Evolutionary conservation across 2,797 vertebrate species (phyloP).

Genomic region (Pseudotriccus pelzelni): DNA sequence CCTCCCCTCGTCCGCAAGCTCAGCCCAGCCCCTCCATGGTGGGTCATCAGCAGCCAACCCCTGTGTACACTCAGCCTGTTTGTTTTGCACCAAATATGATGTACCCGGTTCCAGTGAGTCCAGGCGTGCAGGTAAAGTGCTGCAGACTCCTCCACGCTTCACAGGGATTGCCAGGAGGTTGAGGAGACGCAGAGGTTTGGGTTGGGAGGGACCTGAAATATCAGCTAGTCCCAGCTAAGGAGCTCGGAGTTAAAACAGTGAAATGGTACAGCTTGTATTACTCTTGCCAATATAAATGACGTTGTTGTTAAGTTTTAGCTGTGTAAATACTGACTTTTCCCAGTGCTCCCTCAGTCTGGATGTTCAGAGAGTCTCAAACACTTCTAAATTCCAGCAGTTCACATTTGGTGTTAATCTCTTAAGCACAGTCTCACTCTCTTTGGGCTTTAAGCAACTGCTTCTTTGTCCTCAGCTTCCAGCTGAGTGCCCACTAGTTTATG

Average conservation of each 20-base stretch:
- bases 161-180: neutral
- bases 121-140: slow-evolving; percentile 92
- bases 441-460: neutral
- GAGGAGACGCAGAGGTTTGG: neutral
- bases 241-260: neutral
- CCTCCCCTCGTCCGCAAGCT: slow-evolving; percentile 94
- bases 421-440: neutral
- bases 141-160: neutral
- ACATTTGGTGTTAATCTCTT: neutral
- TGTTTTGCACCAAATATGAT: slow-evolving; percentile 96
- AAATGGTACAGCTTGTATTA: neutral
- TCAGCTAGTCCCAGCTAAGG: neutral
- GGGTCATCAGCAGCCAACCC: slow-evolving; percentile 90
- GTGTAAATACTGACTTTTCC: neutral
- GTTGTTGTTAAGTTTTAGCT: neutral
- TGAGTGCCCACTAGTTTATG: neutral
- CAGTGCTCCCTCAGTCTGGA: neutral
- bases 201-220: neutral
- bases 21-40: slow-evolving; percentile 97
- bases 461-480: neutral
- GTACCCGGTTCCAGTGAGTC: slow-evolving; percentile 97
- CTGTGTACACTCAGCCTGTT: slow-evolving; percentile 92
- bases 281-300: neutral
- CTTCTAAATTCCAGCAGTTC: neutral
- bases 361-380: neutral